These are phyloP conservation scores for Panzeria rudis DNA, from an alignment of 2,888 invertebrate genomes.

Conservation along the genomic window DNA sequence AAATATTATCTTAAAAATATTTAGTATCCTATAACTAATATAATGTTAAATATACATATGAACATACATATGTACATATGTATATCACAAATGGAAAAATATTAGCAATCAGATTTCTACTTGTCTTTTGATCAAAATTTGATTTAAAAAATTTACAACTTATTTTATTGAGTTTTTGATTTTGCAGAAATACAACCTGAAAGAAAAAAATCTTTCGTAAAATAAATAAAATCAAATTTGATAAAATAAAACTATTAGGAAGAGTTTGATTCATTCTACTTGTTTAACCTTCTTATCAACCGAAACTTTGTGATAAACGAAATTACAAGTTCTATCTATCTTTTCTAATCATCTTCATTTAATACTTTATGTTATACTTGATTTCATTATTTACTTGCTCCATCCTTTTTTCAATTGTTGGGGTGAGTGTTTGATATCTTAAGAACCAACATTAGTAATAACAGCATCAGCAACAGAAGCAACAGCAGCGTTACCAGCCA, in stretches of 20 bases:
- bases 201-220: conserved; percentile 21
- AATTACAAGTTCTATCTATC: conserved; percentile 44
- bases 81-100: not conserved
- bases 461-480: conserved; percentile 10
- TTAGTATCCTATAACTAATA: not conserved
- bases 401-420: conserved; percentile 18
- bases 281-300: conserved; percentile 26
- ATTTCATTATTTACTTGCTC: conserved; percentile 68
- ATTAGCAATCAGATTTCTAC: not conserved
- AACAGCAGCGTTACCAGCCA: conserved; percentile 24
- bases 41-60: too few species aligned
- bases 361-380: conserved; percentile 70
- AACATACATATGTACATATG: not conserved
- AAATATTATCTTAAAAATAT: not conserved
- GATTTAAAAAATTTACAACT: conserved; percentile 12
- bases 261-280: conserved; percentile 1
- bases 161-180: not conserved
- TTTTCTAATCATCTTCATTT: conserved; percentile 68
- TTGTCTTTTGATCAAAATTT: conserved; percentile 7
- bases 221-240: conserved; percentile 34
- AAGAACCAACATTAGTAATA: not conserved
- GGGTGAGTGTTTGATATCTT: conserved; percentile 18
- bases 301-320: conserved; percentile 6
- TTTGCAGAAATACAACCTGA: conserved; percentile 3
- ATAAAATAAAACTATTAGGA: conserved; percentile 25